Evolutionary conservation across 2,113 vertebrate genomes (phyloP), one percentile per base, ranked within the genome.

Genomic region (Ciconia stormi): DNA sequence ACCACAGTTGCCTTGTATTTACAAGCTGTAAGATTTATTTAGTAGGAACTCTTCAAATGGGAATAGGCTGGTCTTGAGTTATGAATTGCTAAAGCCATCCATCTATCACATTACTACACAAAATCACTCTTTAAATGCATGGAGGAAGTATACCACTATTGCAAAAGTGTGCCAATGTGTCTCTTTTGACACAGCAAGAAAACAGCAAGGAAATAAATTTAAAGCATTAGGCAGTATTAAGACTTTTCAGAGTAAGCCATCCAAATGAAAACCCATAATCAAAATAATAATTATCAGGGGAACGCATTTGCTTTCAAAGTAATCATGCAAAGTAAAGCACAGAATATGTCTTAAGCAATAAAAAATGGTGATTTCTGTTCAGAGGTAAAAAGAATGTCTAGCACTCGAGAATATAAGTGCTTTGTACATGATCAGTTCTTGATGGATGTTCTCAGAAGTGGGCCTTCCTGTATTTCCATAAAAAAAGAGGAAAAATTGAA

Each of bases 241-340:
- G 87, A 81, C 29, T 96, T 94, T 73, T 73, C 89, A 55, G 91
- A 76, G 70, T 69, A 92, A 95, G 81, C 66, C 82, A 66, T 90
- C 73, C 66, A 86, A 90, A 96, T 82, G 91, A 89, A 96, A 97
- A 88, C 59, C 62, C 74, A 59, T 94, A 40, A 96, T 93, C 84
- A 95, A 95, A 97, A 94, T 89, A 94, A 80, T 93, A 95, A 96
- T 96, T 90, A 94, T 73, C 81, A 47, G 55, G 87, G 84, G 78
- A 94, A 70, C 4, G 3, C 66, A 34, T 86, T 95, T 95, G 59
- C 93, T 94, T 95, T 95, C 67, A 55, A 74, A 78, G 87, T 74
- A 96, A 91, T 95, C 78, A 59, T 10, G 70, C 53, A 58, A 58
- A 89, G 53, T 82, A 82, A 81, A 91, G 86, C 80, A 50, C 27